These are phyloP conservation scores for Danionella dracula DNA, from an alignment of 2,797 vertebrate species.

Conservation along the genomic window DNA sequence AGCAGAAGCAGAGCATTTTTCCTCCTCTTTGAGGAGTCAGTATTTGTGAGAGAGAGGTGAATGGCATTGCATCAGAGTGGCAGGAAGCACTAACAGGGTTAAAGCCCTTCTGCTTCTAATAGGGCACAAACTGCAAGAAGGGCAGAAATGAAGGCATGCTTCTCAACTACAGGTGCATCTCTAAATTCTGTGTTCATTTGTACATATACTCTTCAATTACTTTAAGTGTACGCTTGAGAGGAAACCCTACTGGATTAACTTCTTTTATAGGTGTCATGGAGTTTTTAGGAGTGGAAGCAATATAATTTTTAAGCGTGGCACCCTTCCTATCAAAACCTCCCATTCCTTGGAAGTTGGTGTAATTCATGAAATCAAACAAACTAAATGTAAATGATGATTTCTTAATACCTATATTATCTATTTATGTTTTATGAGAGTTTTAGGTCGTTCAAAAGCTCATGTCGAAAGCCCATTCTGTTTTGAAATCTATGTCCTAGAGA, in stretches of 20 bases:
- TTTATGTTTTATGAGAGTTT: too few relatives aligned
- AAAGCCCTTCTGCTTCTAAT: slow-evolving; percentile 65
- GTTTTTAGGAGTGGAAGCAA: not conserved
- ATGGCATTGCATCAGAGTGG: slow-evolving; percentile 56
- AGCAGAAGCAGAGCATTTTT: slow-evolving; percentile 43
- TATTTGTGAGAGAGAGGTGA: slow-evolving; percentile 60
- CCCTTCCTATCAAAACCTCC: too few relatives aligned
- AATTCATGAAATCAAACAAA: too few relatives aligned
- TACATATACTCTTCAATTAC: slow-evolving; percentile 9
- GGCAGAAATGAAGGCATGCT: slow-evolving; percentile 62
- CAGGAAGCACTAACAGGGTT: slow-evolving; percentile 68
- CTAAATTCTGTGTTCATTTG: slow-evolving; percentile 38
- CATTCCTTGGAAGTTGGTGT: too few relatives aligned
- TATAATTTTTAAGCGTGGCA: too few relatives aligned
- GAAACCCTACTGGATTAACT: not conserved
- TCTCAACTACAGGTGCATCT: slow-evolving; percentile 49
- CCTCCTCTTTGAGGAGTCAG: slow-evolving; percentile 50
- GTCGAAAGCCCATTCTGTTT: too few relatives aligned
- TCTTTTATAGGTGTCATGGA: not conserved
- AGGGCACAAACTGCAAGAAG: slow-evolving; percentile 61
- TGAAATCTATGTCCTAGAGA: too few relatives aligned
- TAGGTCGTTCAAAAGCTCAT: too few relatives aligned
- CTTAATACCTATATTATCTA: too few relatives aligned
- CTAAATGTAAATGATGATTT: too few relatives aligned
- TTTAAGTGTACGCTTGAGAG: not conserved